Evolutionary conservation across 1,140 invertebrate genomes (phyloP).

Genomic region (Mesaphorura yosii): DNA sequence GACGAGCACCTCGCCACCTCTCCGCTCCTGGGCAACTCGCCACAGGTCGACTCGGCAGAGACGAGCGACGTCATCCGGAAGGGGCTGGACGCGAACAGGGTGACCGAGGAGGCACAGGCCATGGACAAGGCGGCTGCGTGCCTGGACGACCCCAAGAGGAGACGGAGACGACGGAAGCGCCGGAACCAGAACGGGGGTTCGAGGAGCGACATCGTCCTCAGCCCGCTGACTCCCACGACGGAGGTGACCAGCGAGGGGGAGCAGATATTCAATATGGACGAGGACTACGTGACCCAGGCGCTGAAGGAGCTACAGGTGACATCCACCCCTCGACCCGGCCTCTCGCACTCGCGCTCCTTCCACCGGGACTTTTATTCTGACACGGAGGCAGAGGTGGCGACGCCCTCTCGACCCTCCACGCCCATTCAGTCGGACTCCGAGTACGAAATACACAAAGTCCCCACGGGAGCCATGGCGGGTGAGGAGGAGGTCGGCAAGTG

Average conservation of each 20-base stretch:
- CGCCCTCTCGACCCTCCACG: slow-evolving; percentile 58
- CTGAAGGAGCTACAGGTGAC: slow-evolving; percentile 2
- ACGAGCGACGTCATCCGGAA: too few species aligned
- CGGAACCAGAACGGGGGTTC: slow-evolving; percentile 20
- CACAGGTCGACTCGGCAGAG: too few species aligned
- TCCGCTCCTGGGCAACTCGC: slow-evolving; percentile 50
- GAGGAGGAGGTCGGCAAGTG: too few species aligned
- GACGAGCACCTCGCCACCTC: slow-evolving; percentile 63
- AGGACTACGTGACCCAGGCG: slow-evolving; percentile 18
- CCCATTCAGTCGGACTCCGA: slow-evolving; percentile 89
- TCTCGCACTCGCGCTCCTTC: slow-evolving; percentile 26
- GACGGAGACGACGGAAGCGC: too few species aligned
- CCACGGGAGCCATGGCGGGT: too few species aligned
- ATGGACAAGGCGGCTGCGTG: background rate
- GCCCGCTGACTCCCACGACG: background rate
- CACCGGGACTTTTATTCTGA: slow-evolving; percentile 32
- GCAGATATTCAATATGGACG: slow-evolving; percentile 30
- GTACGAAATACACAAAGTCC: slow-evolving; percentile 56
- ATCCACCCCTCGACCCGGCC: background rate
- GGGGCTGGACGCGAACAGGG: too few species aligned
- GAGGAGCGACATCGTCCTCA: slow-evolving; percentile 26
- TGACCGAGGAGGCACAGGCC: slow-evolving; percentile 14
- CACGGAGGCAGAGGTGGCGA: slow-evolving; percentile 33
- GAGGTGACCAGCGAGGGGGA: slow-evolving; percentile 9
- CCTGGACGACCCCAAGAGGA: background rate